Evolutionary conservation across 1,140 invertebrate genomes (phyloP), one percentile per base, ranked within the genome.

Genomic region (Galleria mellonella): DNA sequence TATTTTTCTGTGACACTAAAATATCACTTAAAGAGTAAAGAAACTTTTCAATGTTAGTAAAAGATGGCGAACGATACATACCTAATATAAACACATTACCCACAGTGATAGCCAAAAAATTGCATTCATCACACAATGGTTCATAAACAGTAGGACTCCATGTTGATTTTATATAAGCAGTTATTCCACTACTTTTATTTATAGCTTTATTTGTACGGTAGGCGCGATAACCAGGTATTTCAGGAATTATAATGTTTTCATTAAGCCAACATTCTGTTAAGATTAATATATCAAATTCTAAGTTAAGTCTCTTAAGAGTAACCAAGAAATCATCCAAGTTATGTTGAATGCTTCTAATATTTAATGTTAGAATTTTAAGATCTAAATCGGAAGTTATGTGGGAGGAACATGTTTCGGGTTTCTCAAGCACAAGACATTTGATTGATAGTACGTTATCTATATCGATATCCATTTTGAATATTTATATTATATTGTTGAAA

Each of bases 241-340:
- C 5, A 23, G 33, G 33, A 7, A 39, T 32, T 9, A 13, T 4
- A 6, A 15, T 27, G 7, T 23, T n/a, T 2, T 33, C 37, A 4
- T 10, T 41, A 6, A 50, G 11, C 47, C 47, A 50, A 31, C 47
- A 50, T 28, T 50, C 47, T 11, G 39, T 38, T 3, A 50, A 28
- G n/a, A 50, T 39, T 7, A 50, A 30, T 1, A 48, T 14, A 32
- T 50, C 47, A 17, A 43, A 38, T 4, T 23, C 28, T 2, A 42
- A 32, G 15, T 50, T 36, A 11, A 36, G 31, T 5, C 47, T n/a
- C 7, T 11, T 13, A 10, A 50, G 30, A 1, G 13, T 37, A 4
- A 50, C 4, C n/a, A 32, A 10, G 1, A 48, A 43, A n/a, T 31
- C 10, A 10, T 48, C 33, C 36, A 48, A 43, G 11, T 50, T 50